These are phyloP conservation scores for Tympanuchus pallidicinctus DNA, from an alignment of 2,113 vertebrate genomes.

Conservation along the genomic window DNA sequence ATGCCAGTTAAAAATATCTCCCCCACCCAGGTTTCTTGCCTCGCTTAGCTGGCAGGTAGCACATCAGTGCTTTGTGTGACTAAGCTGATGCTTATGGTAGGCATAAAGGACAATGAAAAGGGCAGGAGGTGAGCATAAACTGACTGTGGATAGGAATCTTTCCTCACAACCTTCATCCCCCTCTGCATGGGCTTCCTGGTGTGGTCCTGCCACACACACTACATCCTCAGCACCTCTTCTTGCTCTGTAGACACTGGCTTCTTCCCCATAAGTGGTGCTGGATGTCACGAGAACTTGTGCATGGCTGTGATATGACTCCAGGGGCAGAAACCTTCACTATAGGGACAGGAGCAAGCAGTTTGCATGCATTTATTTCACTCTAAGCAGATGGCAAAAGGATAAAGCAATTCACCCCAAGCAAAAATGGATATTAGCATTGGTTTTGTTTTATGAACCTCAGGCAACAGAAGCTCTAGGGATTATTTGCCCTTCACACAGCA, in stretches of 20 bases:
- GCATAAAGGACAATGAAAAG: not conserved
- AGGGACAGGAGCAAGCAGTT: not conserved
- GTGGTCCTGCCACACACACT: not conserved
- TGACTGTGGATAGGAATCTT: not conserved
- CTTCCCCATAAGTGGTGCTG: not conserved
- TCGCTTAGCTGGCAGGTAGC: not conserved
- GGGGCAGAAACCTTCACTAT: not conserved
- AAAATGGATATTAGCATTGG: not conserved
- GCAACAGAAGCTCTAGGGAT: not conserved
- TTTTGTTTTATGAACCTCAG: conserved; percentile 8
- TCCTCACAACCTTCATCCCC: not conserved
- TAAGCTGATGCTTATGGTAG: not conserved
- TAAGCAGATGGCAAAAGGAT: not conserved
- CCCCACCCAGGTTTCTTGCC: not conserved
- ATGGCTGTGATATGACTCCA: not conserved
- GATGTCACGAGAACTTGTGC: not conserved
- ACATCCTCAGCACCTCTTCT: not conserved
- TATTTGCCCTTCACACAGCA: not conserved
- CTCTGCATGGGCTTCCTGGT: not conserved
- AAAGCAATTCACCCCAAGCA: not conserved
- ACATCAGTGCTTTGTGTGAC: not conserved
- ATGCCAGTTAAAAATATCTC: not conserved
- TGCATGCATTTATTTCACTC: not conserved
- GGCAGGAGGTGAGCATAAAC: not conserved
- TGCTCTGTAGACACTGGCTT: not conserved